Evolutionary conservation across 2,113 vertebrate genomes (phyloP).

Genomic region (Calyptommatus sinebrachiatus): DNA sequence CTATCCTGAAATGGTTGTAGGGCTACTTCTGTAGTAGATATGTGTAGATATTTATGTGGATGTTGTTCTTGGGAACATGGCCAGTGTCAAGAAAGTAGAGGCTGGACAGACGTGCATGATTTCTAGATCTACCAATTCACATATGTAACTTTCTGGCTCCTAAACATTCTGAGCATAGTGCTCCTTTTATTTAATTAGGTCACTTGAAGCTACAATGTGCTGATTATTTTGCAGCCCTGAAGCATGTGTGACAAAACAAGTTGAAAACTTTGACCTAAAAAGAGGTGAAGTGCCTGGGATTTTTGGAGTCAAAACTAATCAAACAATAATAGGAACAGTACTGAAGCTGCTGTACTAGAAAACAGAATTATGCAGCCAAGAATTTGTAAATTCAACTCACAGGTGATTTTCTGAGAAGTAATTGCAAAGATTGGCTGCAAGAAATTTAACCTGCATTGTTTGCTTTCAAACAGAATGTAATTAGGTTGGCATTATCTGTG

Average conservation of each 20-base stretch:
- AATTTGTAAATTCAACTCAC: background rate
- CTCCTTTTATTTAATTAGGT: background rate
- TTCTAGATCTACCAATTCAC: too few species aligned
- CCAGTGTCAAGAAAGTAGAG: too few species aligned
- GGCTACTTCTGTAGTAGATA: too few species aligned
- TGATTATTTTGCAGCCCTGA: background rate
- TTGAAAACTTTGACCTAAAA: background rate
- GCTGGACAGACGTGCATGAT: too few species aligned
- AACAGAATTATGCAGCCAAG: background rate
- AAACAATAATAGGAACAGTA: background rate
- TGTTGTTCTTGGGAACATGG: too few species aligned
- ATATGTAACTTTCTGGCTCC: too few species aligned
- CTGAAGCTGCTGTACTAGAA: background rate
- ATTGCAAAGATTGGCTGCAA: accelerated
- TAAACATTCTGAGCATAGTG: too few species aligned
- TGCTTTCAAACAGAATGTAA: conserved; percentile 7
- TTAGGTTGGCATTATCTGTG: background rate
- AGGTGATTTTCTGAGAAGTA: conserved; percentile 4
- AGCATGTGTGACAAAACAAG: background rate
- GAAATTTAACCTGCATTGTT: conserved; percentile 9
- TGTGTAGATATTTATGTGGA: too few species aligned
- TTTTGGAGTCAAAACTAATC: background rate
- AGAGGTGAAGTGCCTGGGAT: too few species aligned
- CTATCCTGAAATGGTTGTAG: too few species aligned
- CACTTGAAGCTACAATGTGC: background rate